Evolutionary conservation across 2,113 vertebrate species (phyloP), one percentile per base, ranked within the genome.

Genomic region (Rostratula benghalensis): DNA sequence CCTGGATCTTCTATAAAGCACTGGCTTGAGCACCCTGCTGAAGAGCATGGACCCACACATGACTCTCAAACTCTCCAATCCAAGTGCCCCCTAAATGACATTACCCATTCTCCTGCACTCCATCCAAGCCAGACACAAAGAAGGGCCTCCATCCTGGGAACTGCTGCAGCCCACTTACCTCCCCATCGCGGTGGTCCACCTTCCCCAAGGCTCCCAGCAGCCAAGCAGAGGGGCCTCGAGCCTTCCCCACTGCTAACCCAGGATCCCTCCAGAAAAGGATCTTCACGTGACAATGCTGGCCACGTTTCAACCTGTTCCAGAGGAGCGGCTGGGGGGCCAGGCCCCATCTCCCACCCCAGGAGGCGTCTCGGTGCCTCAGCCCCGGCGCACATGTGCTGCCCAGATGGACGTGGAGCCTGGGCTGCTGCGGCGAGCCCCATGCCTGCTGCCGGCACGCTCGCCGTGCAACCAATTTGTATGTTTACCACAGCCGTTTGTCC

Each of bases 401-500:
- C 96, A 97, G 95, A 97, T 87, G 94, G 94, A 92, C 2, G 21
- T 0, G 0, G 59, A 60, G 76, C 23, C 1, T 3, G 2, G 16
- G 77, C 56, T 35, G 92, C 94, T 71, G 94, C 4, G 8, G 92
- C 67, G 6, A 67, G 78, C 78, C 51, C 82, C 4, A 2, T 53
- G 74, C 35, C 1, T 37, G 74, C 94, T 93, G 85, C 85, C 89
- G n/a, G 84, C 68, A 33, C 15, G 4, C 93, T 97, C 7, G 0
- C 90, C 69, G 82, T 45, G 83, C 75, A 90, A 78, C 37, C 86
- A 81, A 70, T 94, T 88, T 93, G 92, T 85, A 60, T 48, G 82
- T 73, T 95, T 88, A 95, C 88, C 83, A 2, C 96, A 95, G 95
- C 92, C 89, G 10, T 86, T 96, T 43, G 80, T 43, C 93, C 93